Evolutionary conservation across 2,797 vertebrate genomes (phyloP).

Genomic region (Poeciliopsis turneri): DNA sequence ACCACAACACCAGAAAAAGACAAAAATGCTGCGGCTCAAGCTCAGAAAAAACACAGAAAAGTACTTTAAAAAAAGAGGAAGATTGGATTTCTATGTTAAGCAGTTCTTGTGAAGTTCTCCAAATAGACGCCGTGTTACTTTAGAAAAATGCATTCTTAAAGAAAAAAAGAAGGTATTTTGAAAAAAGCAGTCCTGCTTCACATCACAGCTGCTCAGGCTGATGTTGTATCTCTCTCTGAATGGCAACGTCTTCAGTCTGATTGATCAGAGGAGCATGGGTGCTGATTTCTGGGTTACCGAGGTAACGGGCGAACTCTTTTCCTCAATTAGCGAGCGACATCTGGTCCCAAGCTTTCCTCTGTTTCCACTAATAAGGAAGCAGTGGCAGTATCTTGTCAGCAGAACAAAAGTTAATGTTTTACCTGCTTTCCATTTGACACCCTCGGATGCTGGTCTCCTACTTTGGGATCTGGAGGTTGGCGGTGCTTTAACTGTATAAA

Average conservation of each 20-base stretch:
- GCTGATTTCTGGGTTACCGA: constrained; percentile 64
- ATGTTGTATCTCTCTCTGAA: constrained; percentile 7
- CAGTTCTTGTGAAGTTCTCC: neutral
- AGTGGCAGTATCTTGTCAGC: constrained; percentile 59
- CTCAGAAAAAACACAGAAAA: neutral
- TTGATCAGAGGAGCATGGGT: constrained; percentile 53
- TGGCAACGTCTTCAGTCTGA: constrained; percentile 28
- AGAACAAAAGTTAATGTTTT: constrained; percentile 83
- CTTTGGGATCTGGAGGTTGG: constrained; percentile 1
- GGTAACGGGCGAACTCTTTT: constrained; percentile 61
- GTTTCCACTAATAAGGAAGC: constrained; percentile 75
- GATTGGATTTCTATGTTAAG: constrained; percentile 3
- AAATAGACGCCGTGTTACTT: constrained; percentile 23
- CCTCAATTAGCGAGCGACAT: constrained; percentile 63
- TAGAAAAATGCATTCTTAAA: constrained; percentile 7
- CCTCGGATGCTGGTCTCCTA: constrained; percentile 21
- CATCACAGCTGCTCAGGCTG: constrained; percentile 4
- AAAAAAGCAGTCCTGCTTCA: neutral
- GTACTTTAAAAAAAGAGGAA: neutral
- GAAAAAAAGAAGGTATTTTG: neutral
- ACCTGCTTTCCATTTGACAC: constrained; percentile 53
- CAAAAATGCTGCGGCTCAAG: neutral
- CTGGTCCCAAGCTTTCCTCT: constrained; percentile 55
- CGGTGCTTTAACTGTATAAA: neutral
- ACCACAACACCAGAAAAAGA: neutral